Evolutionary conservation across 2,113 vertebrate genomes (phyloP).

Genomic region (Girardinichthys multiradiatus): DNA sequence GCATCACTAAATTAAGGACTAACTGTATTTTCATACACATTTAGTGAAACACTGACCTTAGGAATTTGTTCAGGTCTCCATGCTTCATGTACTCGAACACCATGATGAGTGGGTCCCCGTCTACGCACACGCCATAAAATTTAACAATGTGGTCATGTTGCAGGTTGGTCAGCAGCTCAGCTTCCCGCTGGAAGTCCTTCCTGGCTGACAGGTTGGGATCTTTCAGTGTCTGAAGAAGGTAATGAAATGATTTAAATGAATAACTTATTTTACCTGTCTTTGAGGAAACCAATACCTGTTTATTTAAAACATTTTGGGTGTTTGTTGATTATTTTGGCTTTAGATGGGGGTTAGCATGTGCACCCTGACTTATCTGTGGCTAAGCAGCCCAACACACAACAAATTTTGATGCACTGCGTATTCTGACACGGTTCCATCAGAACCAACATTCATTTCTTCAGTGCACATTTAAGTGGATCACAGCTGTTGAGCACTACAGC

Average conservation of each 20-base stretch:
- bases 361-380: no score
- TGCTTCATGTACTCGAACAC: conserved; percentile 99
- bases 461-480: no score
- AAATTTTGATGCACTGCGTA: no score
- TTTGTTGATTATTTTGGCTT: no score
- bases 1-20: not conserved
- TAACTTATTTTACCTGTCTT: not conserved
- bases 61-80: conserved; percentile 97
- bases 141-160: conserved; percentile 98
- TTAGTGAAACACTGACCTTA: conserved; percentile 82
- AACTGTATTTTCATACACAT: not conserved
- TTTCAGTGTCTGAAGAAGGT: conserved; percentile 87
- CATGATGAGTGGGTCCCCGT: conserved; percentile 98
- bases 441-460: no score
- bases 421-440: no score
- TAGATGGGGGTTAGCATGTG: no score
- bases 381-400: no score
- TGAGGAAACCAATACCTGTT: not conserved
- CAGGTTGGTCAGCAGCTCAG: conserved; percentile 95
- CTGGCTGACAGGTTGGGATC: conserved; percentile 94
- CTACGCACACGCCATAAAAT: conserved; percentile 95
- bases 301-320: not conserved
- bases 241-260: not conserved
- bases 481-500: no score
- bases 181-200: conserved; percentile 98